Evolutionary conservation across 2,113 vertebrate species (phyloP).

Genomic region (Chloropsis cyanopogon): DNA sequence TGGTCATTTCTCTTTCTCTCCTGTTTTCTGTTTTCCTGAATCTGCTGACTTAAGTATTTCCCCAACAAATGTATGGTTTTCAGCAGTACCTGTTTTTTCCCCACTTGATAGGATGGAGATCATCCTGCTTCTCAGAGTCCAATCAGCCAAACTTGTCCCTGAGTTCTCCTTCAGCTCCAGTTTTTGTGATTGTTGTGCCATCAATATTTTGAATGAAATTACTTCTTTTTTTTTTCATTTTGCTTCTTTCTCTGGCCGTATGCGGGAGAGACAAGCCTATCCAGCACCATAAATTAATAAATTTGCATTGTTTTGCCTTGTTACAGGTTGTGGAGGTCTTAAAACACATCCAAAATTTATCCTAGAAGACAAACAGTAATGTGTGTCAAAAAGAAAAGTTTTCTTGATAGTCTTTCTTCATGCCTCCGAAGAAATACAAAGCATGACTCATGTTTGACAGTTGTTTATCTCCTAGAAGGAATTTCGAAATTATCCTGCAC

Average conservation of each 20-base stretch:
- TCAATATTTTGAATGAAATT: background rate
- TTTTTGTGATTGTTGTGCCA: background rate
- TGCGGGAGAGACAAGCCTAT: background rate
- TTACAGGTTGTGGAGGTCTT: background rate
- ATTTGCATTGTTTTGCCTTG: background rate
- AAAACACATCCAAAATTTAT: background rate
- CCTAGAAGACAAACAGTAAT: background rate
- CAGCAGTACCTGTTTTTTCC: background rate
- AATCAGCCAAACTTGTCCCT: background rate
- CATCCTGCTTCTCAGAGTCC: background rate
- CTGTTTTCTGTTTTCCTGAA: background rate
- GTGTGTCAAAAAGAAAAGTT: background rate
- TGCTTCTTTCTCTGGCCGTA: background rate
- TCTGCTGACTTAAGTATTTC: background rate
- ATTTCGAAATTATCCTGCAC: background rate
- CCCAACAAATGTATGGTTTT: background rate
- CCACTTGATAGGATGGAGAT: background rate
- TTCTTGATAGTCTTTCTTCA: background rate
- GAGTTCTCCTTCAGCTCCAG: background rate
- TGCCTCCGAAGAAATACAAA: background rate
- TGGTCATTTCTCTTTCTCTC: background rate
- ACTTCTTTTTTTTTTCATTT: background rate
- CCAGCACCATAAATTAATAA: background rate
- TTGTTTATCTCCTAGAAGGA: background rate
- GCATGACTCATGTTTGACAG: rapidly evolving